These are phyloP conservation scores for Dissostichus mawsoni DNA, from an alignment of 2,113 vertebrate species.

Conservation along the genomic window DNA sequence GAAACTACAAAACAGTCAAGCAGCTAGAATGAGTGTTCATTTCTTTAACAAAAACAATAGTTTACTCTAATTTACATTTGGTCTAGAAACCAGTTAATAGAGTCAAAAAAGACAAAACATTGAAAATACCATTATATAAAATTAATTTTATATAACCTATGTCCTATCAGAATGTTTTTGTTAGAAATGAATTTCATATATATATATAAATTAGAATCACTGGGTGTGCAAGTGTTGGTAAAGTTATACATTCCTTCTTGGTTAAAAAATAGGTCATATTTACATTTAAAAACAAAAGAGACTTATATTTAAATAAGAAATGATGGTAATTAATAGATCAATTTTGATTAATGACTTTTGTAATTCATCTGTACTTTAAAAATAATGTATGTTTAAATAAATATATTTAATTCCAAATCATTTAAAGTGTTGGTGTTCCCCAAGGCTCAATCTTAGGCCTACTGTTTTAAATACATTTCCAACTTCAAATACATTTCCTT, in stretches of 20 bases:
- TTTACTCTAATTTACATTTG: too few species aligned
- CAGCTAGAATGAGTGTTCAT: not conserved
- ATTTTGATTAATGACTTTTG: not conserved
- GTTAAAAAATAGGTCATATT: not conserved
- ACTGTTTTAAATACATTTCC: not conserved
- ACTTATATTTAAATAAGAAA: not conserved
- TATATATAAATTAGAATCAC: not conserved
- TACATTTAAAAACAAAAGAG: not conserved
- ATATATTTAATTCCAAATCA: too few species aligned
- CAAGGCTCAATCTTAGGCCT: not conserved
- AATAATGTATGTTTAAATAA: not conserved
- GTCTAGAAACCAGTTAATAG: not conserved
- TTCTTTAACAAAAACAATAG: too few species aligned
- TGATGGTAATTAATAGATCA: not conserved
- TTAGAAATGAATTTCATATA: not conserved
- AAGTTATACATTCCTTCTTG: not conserved
- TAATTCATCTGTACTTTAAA: too few species aligned
- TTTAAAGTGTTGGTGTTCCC: too few species aligned
- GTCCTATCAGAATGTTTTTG: too few species aligned
- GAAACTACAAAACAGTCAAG: constrained; percentile 83
- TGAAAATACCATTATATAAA: not conserved
- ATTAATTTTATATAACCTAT: too few species aligned
- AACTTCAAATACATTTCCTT: not conserved
- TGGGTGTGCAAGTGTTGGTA: not conserved
- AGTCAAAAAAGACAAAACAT: not conserved